Evolutionary conservation across 1,140 invertebrate genomes (phyloP).

Genomic region (Melanaphis sacchari): DNA sequence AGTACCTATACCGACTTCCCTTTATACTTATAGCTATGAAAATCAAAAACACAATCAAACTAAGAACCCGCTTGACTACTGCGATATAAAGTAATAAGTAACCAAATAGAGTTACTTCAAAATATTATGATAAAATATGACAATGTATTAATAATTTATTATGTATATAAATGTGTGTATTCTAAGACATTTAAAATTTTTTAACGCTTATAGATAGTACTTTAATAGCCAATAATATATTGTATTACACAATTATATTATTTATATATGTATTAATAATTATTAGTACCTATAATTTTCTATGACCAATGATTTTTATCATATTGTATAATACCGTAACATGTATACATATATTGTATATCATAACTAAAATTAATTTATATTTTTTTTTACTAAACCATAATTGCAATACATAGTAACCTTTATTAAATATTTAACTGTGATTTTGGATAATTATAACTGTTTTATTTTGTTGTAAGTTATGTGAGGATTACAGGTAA

Average conservation of each 20-base stretch:
- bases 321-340: background rate
- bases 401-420: too few relatives aligned
- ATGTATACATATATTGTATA: too few relatives aligned
- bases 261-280: too few relatives aligned
- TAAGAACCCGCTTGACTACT: background rate
- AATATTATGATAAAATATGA: background rate
- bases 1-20: background rate
- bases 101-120: background rate
- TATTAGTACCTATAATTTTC: background rate
- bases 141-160: background rate
- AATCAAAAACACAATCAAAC: background rate
- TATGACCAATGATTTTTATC: background rate
- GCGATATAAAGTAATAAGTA: background rate
- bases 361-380: background rate
- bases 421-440: too few relatives aligned
- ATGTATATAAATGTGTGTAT: background rate
- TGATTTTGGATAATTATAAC: background rate
- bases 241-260: too few relatives aligned
- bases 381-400: too few relatives aligned
- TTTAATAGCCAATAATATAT: too few relatives aligned
- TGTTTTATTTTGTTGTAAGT: background rate
- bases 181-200: background rate
- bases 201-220: background rate
- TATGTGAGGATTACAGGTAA: background rate
- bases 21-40: rapidly evolving